These are phyloP conservation scores for Temnothorax rugatulus DNA, from an alignment of 2,888 invertebrate genomes.

Conservation along the genomic window DNA sequence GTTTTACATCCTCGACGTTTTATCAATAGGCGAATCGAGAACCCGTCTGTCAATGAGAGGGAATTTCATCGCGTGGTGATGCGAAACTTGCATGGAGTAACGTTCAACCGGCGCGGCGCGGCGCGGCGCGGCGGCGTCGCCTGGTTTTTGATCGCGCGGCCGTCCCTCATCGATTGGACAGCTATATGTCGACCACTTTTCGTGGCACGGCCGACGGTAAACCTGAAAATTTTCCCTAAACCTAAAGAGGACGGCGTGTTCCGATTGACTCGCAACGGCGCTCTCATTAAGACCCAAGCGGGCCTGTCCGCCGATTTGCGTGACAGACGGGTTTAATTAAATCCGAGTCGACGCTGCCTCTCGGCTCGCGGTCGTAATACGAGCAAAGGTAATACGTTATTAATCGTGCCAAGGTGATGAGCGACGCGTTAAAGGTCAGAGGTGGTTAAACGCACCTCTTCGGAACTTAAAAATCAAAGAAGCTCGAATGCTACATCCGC, in stretches of 20 bases:
- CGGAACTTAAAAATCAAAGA: neutral
- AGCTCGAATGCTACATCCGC: too few species aligned
- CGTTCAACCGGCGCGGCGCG: too few species aligned
- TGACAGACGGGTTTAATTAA: conserved; percentile 9
- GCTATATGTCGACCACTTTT: neutral
- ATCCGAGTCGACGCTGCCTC: neutral
- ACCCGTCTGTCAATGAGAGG: neutral
- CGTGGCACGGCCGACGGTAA: neutral
- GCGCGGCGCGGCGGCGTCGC: neutral
- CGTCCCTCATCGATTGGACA: conserved; percentile 5
- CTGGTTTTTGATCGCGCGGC: neutral
- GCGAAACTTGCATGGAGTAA: neutral
- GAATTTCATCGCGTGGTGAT: neutral
- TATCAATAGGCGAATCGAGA: neutral
- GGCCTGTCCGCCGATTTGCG: neutral
- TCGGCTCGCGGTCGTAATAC: neutral
- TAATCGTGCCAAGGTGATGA: neutral
- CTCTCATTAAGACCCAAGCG: neutral
- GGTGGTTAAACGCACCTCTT: neutral
- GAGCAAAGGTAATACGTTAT: neutral
- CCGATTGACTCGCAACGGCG: neutral
- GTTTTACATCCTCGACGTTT: neutral
- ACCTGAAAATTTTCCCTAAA: neutral
- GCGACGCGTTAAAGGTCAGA: neutral
- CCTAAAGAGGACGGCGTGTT: neutral